Conservation (phyloP, 2,113 vertebrate genomes). For the Gopherus evgoodei region DNA sequence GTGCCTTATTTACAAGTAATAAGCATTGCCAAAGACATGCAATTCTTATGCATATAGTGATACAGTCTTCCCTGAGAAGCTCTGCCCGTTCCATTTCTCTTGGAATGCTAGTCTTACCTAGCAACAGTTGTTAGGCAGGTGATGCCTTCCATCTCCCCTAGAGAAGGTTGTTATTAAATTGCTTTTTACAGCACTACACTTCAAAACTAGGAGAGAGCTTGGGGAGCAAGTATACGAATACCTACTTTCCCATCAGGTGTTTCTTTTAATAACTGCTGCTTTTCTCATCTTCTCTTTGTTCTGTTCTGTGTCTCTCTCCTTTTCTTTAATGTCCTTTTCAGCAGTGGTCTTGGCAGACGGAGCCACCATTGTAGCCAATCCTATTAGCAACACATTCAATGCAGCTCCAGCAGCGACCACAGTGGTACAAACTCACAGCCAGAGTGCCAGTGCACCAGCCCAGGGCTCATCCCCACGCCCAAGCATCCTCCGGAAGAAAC, state of each 20-base stretch:
- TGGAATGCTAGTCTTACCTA: not conserved
- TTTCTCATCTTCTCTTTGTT: not conserved
- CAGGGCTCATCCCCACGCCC: constrained; percentile 96
- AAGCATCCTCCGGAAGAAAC: constrained; percentile 98
- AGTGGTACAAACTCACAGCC: constrained; percentile 93
- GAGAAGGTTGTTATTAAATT: not conserved
- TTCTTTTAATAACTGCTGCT: constrained; percentile 20
- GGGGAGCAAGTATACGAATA: not conserved
- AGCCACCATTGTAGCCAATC: constrained; percentile 92
- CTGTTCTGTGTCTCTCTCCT: not conserved
- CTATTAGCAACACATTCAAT: constrained; percentile 92
- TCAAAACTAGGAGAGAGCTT: not conserved
- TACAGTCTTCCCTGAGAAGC: not conserved
- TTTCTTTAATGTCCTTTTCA: constrained; percentile 1
- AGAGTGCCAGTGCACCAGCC: constrained; percentile 87
- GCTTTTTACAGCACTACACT: not conserved
- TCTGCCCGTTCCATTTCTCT: not conserved
- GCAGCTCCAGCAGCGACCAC: constrained; percentile 89
- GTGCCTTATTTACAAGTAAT: not conserved
- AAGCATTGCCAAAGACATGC: not conserved
- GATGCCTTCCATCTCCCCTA: not conserved
- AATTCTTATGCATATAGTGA: not conserved
- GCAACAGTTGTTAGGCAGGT: constrained; percentile 1
- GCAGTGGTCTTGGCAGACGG: constrained; percentile 93
- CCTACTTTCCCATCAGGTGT: not conserved